Base-by-base conservation (phyloP, 2,113 vertebrate species). In the Anarhynchus alexandrinus region DNA sequence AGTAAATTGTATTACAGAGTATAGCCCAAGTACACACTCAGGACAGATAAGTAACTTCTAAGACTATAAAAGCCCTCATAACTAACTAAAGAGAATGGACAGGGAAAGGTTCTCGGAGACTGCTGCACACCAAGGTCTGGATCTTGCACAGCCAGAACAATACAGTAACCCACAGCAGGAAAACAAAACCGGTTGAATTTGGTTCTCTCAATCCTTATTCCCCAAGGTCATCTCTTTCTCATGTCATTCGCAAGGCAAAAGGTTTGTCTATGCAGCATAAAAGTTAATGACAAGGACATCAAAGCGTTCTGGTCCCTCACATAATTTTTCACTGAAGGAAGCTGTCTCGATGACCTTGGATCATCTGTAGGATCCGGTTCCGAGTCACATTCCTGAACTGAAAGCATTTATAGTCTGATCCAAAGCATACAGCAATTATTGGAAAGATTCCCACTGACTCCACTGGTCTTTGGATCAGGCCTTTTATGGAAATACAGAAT, bases 1-100 rank as follows among this genome's bases (percentile, higher is more conserved):
- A 85, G 70, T 45, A 95, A 97, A 97, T 88, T 91, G 55, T 79
- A 73, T 97, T 97, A 96, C 34, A 78, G 82, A 62, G n/a, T 40
- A 78, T 69, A 95, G 94, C 90, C 77, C 77, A 93, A 96, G 89
- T 77, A 81, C 91, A 89, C 82, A 62, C 82, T 89, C 88, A 93
- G 90, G 80, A 93, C 89, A 87, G 84, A 59, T 94, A 97, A 93
- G 65, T n/a, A 94, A 94, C 86, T 94, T 91, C 77, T 76, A 89
- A 92, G 73, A 82, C 65, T 58, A 57, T 80, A 97, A 91, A 94
- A 88, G 10, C 43, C 42, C 67, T 89, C 83, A 34, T 67, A 92
- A 80, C 72, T 87, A 94, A 95, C 88, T 81, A 85, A 83, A 52
- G 85, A 69, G 45, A 86, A 73, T 3, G 9, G 61, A 36, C 64